Conservation (phyloP, 2,797 vertebrate genomes). For the Pogoniulus pusillus region DNA sequence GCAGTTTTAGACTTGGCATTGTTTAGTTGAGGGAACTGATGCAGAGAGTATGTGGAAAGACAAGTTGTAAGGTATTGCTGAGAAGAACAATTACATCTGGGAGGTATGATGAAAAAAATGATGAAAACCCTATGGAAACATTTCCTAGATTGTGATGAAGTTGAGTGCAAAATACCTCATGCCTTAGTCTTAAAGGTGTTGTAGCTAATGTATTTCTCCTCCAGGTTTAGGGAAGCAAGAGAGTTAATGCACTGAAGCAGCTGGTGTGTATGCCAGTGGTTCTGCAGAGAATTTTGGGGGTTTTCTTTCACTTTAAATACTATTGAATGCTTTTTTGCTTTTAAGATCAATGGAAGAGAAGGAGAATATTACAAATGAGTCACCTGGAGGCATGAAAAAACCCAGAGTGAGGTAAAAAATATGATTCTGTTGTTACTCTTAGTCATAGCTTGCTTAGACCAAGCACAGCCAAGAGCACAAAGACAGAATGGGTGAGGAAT, state of each 20-base stretch:
- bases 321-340: neutral
- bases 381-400: neutral
- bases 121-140: neutral
- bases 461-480: too few species aligned
- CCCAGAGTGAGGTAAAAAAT: neutral
- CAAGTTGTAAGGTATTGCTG: neutral
- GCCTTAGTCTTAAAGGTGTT: neutral
- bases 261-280: neutral
- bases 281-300: neutral
- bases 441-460: neutral
- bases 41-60: neutral
- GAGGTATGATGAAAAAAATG: neutral
- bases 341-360: neutral
- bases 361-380: neutral
- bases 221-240: neutral
- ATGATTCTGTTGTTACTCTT: neutral
- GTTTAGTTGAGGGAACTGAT: neutral
- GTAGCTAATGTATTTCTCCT: neutral
- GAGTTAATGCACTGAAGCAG: neutral
- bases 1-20: neutral
- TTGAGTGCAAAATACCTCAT: neutral
- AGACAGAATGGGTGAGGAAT: too few species aligned
- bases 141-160: neutral
- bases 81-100: neutral
- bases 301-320: neutral